Percentiles rank a stretch among this genome's conserved stretches.
Evolutionary conservation across 2,113 vertebrate genomes (phyloP).

Genomic region (Dipodomys stephensi): DNA sequence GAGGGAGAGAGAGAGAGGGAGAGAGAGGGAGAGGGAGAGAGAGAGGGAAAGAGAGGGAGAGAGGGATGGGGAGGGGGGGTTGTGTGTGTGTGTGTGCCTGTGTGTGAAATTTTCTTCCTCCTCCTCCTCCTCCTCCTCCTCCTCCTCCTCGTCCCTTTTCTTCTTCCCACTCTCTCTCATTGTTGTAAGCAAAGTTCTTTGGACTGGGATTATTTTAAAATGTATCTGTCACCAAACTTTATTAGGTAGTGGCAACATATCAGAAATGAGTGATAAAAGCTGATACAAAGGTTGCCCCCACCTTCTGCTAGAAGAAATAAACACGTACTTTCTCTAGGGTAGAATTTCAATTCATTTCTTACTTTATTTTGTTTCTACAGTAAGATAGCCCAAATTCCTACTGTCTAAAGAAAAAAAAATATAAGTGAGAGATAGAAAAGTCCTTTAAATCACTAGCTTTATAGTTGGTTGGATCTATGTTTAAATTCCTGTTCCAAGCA

Average conservation of each 20-base stretch:
- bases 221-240: not conserved
- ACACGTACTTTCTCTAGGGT: not conserved
- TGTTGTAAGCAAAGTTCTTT: not conserved
- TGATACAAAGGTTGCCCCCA: not conserved
- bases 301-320: not conserved
- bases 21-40: too few species aligned
- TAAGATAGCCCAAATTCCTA: not conserved
- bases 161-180: too few species aligned
- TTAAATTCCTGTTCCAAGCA: constrained; percentile 6
- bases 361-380: not conserved
- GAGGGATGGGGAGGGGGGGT: too few species aligned
- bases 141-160: too few species aligned
- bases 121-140: too few species aligned
- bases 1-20: too few species aligned
- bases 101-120: not conserved
- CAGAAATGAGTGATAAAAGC: not conserved
- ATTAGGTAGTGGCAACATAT: not conserved
- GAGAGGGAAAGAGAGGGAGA: too few species aligned
- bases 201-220: not conserved
- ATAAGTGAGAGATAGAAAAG: not conserved
- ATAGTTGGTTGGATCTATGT: not conserved
- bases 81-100: too few species aligned
- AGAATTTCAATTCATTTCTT: not conserved
- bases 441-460: constrained; percentile 3
- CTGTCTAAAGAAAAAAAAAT: not conserved